Percentiles rank a stretch among this genome's conserved stretches.
These are phyloP conservation scores for Alosa alosa DNA, from an alignment of 2,113 vertebrate genomes.

Conservation along the genomic window DNA sequence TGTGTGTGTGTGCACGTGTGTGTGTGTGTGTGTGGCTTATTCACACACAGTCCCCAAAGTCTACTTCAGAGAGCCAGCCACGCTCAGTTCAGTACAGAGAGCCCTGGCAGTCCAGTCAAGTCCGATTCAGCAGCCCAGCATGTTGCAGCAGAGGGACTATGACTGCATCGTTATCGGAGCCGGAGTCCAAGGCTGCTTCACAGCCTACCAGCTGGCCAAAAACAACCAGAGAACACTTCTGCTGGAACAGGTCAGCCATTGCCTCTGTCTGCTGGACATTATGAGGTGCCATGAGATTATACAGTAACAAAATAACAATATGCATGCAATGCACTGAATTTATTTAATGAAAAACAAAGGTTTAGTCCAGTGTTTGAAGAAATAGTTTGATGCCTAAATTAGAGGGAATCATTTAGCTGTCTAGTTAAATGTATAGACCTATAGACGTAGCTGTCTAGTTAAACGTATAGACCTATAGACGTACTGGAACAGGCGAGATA, in stretches of 20 bases:
- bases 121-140: background rate
- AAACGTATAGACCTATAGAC: too few relatives aligned
- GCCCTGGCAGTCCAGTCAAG: background rate
- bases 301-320: too few relatives aligned
- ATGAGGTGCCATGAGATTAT: too few relatives aligned
- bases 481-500: too few relatives aligned
- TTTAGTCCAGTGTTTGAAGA: background rate
- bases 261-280: too few relatives aligned
- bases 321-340: background rate
- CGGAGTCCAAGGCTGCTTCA: constrained; percentile 74
- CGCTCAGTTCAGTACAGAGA: background rate
- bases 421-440: too few relatives aligned
- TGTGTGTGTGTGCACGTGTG: background rate
- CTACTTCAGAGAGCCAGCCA: background rate
- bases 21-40: background rate
- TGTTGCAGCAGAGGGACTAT: constrained; percentile 34
- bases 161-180: constrained; percentile 74
- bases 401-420: background rate
- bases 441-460: too few relatives aligned
- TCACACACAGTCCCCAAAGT: background rate
- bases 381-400: background rate
- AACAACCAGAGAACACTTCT: constrained; percentile 49
- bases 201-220: constrained; percentile 72
- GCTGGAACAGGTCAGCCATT: background rate
- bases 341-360: background rate